A percentile compares a stretch with the other conserved stretches of the same genome.
These are phyloP conservation scores for Anorthoa munda DNA, from an alignment of 2,888 invertebrate species.

Conservation along the genomic window DNA sequence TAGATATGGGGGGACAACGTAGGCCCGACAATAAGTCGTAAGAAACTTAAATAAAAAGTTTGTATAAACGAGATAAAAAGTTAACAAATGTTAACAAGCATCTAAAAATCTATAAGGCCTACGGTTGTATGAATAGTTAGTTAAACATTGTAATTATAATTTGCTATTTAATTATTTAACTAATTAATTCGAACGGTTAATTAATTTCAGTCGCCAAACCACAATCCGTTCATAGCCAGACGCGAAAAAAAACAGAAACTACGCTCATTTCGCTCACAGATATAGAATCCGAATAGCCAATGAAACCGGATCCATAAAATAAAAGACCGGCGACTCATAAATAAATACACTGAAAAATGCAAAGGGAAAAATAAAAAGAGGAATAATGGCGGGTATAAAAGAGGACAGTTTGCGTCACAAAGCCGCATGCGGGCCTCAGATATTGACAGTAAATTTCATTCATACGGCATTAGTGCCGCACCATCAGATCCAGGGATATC, in stretches of 20 bases:
- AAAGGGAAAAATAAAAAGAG: slow-evolving; percentile 82
- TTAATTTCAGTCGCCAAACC: slow-evolving; percentile 21
- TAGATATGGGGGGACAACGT: no score
- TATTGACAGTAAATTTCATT: slow-evolving; percentile 92
- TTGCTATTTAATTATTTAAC: background rate
- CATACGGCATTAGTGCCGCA: slow-evolving; percentile 90
- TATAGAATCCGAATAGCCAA: slow-evolving; percentile 67
- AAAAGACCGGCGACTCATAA: slow-evolving; percentile 75
- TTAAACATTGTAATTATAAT: background rate
- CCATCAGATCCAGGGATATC: slow-evolving; percentile 89
- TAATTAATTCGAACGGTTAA: slow-evolving; percentile 25
- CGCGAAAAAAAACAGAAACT: slow-evolving; percentile 43
- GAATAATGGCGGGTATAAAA: slow-evolving; percentile 87
- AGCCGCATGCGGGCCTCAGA: slow-evolving; percentile 90
- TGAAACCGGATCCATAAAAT: slow-evolving; percentile 74
- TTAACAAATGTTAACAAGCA: no score
- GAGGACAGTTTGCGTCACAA: slow-evolving; percentile 90
- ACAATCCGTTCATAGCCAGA: slow-evolving; percentile 28
- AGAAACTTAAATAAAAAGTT: no score
- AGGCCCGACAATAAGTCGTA: no score
- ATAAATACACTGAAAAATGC: slow-evolving; percentile 85
- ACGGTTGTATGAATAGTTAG: background rate
- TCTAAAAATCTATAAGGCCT: no score
- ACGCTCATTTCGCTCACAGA: slow-evolving; percentile 51
- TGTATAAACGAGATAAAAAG: no score